These are phyloP conservation scores for Myotis planiceps DNA, from an alignment of 2,797 vertebrate species.

Conservation along the genomic window DNA sequence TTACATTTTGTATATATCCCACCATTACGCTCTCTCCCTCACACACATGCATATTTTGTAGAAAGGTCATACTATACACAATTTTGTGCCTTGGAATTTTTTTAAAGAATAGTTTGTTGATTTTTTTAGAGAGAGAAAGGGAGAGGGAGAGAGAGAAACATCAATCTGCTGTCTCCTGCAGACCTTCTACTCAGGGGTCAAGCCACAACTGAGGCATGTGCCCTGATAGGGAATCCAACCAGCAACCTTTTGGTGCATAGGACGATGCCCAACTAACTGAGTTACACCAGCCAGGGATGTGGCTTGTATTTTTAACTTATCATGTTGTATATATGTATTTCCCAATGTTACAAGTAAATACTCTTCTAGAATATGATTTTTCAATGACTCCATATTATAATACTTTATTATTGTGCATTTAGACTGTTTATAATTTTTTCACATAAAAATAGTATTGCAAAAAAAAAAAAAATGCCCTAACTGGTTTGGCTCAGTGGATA, in stretches of 20 bases:
- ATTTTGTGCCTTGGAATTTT: neutral
- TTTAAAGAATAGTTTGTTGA: too few species aligned
- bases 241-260: too few species aligned
- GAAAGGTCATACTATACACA: neutral
- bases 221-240: too few species aligned
- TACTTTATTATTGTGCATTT: neutral
- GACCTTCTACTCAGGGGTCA: too few species aligned
- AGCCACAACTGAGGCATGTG: too few species aligned
- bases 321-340: neutral
- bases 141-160: too few species aligned
- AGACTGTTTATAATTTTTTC: neutral
- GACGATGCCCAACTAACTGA: too few species aligned
- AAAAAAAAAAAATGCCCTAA: too few species aligned
- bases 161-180: too few species aligned
- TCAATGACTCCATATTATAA: neutral
- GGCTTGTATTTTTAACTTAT: neutral
- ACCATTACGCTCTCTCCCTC: neutral
- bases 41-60: neutral
- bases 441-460: neutral
- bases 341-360: neutral
- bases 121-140: too few species aligned
- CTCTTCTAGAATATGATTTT: neutral
- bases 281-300: too few species aligned
- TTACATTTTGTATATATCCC: neutral
- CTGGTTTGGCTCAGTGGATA: too few species aligned